Evolutionary conservation across 2,888 invertebrate species (phyloP), one percentile per base, ranked within the genome.

Genomic region (Stenoptilia bipunctidactyla): DNA sequence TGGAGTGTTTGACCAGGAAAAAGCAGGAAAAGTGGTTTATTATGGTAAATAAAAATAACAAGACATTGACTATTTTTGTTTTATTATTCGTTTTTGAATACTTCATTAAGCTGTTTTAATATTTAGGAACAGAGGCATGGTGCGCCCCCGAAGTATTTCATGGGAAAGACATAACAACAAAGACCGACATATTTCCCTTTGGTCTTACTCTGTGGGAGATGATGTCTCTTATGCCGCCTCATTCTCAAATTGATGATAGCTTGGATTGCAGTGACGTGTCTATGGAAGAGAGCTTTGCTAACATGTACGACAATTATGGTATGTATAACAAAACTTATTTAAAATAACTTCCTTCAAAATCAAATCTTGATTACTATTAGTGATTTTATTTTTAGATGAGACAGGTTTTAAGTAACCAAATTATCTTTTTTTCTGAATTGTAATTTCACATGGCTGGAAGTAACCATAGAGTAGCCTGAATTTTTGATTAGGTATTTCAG

Each of bases 201-300:
- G 95, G 94, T 0, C 80, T 94, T 8, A 87, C 91, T 0, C 61
- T 94, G 15, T 94, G 92, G 88, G 94, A 94, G 83, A 94, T 93
- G 88, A 75, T 94, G 63, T 86, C 92, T 0, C 74, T 93, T 2
- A 76, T 85, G 39, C 86, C 90, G 0, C 94, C 94, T 0, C 90
- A 91, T 56, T 61, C 85, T 0, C 70, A 56, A 12, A 30, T 45
- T 1, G 67, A 64, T 10, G 60, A 56, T 8, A 58, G 62, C 1
- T 44, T 64, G 15, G 59, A 72, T 0, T 68, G 69, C 8, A 70
- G 66, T 40, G 42, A 62, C 3, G 49, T 45, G 38, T 52, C 50
- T 4, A 15, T 63, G 2, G 61, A 63, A 1, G 55, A 61, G 0
- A 55, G 56, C 1, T 67, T 61, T 35, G 64, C 66, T 14, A 63